phyloP scores from a whole-genome alignment of 64 coral and sea anemone species.

The Dendronephthya gigantea region DNA sequence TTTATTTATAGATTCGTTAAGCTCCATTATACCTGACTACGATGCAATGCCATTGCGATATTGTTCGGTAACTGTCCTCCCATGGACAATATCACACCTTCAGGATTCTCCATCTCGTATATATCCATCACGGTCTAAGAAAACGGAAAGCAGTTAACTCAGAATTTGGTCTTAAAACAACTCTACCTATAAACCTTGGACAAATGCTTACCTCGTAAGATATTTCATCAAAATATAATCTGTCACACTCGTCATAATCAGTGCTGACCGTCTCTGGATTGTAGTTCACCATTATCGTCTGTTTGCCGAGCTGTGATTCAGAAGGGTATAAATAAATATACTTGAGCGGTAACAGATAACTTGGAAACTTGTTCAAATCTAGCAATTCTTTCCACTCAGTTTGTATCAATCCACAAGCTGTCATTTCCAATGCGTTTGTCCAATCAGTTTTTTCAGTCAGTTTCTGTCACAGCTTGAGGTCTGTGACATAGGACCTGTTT shows the following conservation, averaged over 20 bases:
- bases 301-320: conserved; percentile 53
- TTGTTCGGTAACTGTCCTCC: conserved; percentile 96
- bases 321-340: neutral
- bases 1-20: too few relatives aligned
- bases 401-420: too few relatives aligned
- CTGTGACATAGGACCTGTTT: too few relatives aligned
- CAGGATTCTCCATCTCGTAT: conserved; percentile 81
- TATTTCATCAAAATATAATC: conserved; percentile 96
- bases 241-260: conserved; percentile 97
- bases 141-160: neutral
- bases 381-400: too few relatives aligned
- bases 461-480: too few relatives aligned
- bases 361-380: neutral
- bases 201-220: conserved; percentile 59
- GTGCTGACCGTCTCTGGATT: conserved; percentile 98
- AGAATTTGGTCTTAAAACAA: too few relatives aligned
- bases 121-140: conserved; percentile 89
- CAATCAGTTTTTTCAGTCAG: too few relatives aligned
- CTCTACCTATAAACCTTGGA: neutral
- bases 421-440: too few relatives aligned
- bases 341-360: too few relatives aligned
- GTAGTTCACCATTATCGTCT: conserved; percentile 98
- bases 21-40: conserved; percentile 94
- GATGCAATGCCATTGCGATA: conserved; percentile 86
- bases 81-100: conserved; percentile 90